A percentile compares a stretch with the other conserved stretches of the same genome.
These are phyloP conservation scores for Gallinago media DNA, from an alignment of 2,113 vertebrate genomes.

Conservation along the genomic window DNA sequence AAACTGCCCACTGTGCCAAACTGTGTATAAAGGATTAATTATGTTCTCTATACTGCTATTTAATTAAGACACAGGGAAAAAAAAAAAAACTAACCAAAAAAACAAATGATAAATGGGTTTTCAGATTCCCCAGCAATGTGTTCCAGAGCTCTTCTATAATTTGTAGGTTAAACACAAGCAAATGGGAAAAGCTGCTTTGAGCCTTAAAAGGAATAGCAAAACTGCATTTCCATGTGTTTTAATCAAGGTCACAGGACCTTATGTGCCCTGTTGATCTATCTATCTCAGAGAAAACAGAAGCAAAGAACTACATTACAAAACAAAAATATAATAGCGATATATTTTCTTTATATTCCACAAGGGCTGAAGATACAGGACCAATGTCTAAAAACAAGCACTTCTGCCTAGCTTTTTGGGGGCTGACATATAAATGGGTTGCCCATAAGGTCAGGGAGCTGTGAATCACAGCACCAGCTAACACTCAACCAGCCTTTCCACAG, in stretches of 20 bases:
- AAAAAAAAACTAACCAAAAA: neutral
- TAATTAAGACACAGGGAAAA: neutral
- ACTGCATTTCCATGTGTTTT: neutral
- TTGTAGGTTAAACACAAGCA: neutral
- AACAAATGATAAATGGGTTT: neutral
- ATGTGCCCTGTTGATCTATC: neutral
- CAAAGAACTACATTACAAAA: neutral
- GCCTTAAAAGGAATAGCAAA: neutral
- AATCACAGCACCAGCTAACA: neutral
- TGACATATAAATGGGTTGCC: neutral
- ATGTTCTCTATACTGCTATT: neutral
- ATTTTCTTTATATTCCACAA: neutral
- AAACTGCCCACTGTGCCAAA: neutral
- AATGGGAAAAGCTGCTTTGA: neutral
- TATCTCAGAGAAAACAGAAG: neutral
- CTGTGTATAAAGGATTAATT: neutral
- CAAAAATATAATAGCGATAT: neutral
- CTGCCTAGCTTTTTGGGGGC: fast-evolving
- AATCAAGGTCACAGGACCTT: neutral
- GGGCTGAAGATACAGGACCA: neutral
- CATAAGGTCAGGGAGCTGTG: neutral
- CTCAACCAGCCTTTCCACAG: neutral
- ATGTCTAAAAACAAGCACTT: neutral
- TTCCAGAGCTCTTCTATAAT: neutral
- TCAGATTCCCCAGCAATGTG: neutral